Conservation (phyloP, 1,140 invertebrate species). For the Samia ricini region DNA sequence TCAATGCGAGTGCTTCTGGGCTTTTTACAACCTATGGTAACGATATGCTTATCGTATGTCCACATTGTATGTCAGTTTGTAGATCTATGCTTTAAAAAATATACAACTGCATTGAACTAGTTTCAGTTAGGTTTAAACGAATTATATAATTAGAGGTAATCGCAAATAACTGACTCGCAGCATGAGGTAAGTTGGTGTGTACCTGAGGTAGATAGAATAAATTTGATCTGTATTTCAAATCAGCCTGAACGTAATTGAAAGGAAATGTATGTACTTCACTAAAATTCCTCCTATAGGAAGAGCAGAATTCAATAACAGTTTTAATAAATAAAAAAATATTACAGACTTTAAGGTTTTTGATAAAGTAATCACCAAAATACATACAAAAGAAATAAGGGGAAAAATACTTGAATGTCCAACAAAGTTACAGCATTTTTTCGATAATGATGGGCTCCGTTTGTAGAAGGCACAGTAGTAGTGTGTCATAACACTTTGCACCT, state of each 20-base stretch:
- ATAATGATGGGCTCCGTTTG: not conserved
- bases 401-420: not conserved
- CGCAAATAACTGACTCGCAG: no score
- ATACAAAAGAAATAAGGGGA: not conserved
- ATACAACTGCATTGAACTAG: no score
- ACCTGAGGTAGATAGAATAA: not conserved
- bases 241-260: no score
- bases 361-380: not conserved
- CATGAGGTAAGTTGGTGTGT: no score
- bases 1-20: constrained; percentile 25
- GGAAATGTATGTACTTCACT: no score
- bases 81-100: no score
- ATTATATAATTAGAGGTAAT: no score
- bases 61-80: not conserved
- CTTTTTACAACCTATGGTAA: constrained; percentile 19
- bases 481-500: constrained; percentile 54
- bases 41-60: not conserved
- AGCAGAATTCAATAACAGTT: no score
- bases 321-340: no score
- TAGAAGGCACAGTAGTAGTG: constrained; percentile 1
- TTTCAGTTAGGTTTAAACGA: no score
- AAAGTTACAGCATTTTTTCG: not conserved
- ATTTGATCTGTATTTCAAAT: no score
- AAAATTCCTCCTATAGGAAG: no score
- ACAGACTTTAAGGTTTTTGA: not conserved